These are phyloP conservation scores for Echiichthys vipera DNA, from an alignment of 2,797 vertebrate species.

Conservation along the genomic window DNA sequence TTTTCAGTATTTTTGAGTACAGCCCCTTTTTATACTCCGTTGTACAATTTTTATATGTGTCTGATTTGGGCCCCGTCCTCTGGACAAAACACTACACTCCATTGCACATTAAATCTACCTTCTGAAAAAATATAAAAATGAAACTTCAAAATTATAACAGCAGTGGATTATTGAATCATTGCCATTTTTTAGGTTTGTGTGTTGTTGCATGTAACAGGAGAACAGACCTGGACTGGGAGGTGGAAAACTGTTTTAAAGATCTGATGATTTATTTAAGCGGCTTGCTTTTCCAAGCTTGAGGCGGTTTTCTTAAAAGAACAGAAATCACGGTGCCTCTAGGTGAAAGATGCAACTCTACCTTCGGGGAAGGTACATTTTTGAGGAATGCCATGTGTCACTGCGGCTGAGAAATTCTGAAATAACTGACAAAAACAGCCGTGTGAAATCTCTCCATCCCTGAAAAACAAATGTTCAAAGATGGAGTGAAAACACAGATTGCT, in stretches of 20 bases:
- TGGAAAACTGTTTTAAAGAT: neutral
- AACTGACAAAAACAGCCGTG: slow-evolving; percentile 9
- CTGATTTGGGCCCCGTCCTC: neutral
- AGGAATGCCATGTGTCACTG: slow-evolving; percentile 3
- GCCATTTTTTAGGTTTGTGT: neutral
- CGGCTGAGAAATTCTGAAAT: slow-evolving; percentile 25
- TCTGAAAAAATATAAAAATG: neutral
- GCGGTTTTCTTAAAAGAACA: slow-evolving; percentile 18
- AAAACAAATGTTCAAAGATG: slow-evolving; percentile 24
- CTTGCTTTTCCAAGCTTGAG: slow-evolving; percentile 13
- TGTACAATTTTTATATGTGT: no score
- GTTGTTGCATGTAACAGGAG: neutral
- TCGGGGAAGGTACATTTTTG: neutral
- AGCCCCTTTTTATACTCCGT: no score
- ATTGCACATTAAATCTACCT: neutral
- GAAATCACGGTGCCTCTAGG: neutral
- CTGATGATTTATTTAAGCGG: slow-evolving; percentile 28
- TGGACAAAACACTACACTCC: neutral
- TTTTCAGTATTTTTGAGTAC: no score
- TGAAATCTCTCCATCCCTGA: slow-evolving; percentile 30
- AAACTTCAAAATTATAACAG: neutral
- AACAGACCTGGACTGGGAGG: neutral
- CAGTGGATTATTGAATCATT: neutral
- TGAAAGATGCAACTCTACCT: slow-evolving; percentile 23
- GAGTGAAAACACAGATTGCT: slow-evolving; percentile 28